Percentiles rank a stretch among this genome's conserved stretches.
These are phyloP conservation scores for Parus major DNA, from an alignment of 2,113 vertebrate genomes.

Conservation along the genomic window DNA sequence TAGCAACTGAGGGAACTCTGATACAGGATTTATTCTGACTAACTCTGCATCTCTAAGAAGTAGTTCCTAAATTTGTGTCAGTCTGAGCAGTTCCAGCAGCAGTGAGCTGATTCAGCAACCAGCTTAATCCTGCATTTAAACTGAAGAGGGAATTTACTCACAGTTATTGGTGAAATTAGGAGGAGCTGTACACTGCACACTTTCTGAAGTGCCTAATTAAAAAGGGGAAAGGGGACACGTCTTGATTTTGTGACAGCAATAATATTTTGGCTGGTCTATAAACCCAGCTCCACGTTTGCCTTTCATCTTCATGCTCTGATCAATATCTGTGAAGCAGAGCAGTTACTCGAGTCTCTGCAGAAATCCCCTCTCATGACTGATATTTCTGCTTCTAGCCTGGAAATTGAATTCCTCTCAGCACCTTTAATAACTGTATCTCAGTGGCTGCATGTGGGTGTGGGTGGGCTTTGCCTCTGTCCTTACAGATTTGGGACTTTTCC, in stretches of 20 bases:
- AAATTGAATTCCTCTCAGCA: neutral
- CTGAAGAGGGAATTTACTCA: neutral
- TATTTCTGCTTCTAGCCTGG: slow-evolving; percentile 3
- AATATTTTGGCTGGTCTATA: neutral
- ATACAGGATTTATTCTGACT: slow-evolving; percentile 24
- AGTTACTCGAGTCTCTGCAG: neutral
- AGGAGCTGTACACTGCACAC: neutral
- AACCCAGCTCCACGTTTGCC: neutral
- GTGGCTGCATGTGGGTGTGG: neutral
- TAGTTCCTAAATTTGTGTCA: neutral
- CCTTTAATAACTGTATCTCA: neutral
- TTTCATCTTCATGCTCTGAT: slow-evolving; percentile 57
- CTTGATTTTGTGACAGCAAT: slow-evolving; percentile 13
- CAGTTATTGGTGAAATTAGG: neutral
- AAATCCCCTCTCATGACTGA: slow-evolving; percentile 15
- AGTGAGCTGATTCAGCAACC: slow-evolving; percentile 45
- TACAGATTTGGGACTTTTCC: neutral
- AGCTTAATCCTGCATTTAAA: slow-evolving; percentile 34
- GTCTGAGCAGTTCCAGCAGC: slow-evolving; percentile 1
- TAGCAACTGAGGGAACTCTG: neutral
- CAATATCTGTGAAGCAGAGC: slow-evolving; percentile 17
- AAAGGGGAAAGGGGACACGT: neutral
- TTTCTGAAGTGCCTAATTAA: slow-evolving; percentile 9
- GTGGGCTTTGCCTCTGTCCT: neutral
- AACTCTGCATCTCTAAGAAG: slow-evolving; percentile 30